A percentile compares a stretch with the other conserved stretches of the same genome.
phyloP scores from a whole-genome alignment of 2,888 invertebrate genomes.

The Caenorhabditis drosophilae region DNA sequence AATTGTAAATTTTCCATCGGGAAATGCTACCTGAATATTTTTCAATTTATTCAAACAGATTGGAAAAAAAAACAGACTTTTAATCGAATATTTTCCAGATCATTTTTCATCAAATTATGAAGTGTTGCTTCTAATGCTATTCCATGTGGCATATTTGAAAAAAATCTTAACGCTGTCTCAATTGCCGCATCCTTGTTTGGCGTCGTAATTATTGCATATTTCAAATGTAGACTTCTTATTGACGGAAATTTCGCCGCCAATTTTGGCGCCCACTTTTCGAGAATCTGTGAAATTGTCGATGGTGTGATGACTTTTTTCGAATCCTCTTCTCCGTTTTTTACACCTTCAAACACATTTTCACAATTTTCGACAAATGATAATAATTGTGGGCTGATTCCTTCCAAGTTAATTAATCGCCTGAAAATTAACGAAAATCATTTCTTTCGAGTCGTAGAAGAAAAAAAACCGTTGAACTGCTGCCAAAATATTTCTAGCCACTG shows the following conservation, averaged over 20 bases:
- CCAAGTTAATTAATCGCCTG: too few species aligned
- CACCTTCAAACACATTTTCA: neutral
- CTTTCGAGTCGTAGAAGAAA: too few species aligned
- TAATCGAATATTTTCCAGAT: conserved; percentile 47
- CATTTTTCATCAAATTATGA: conserved; percentile 46
- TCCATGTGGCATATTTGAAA: conserved; percentile 58
- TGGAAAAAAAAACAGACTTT: conserved; percentile 31
- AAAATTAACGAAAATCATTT: too few species aligned
- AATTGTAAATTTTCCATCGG: conserved; percentile 18
- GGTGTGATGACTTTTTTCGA: conserved; percentile 34
- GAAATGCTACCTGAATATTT: conserved; percentile 6
- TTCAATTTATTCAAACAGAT: neutral
- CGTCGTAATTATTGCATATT: conserved; percentile 50
- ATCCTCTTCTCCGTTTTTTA: conserved; percentile 6
- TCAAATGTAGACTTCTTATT: conserved; percentile 33
- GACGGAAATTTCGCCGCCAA: conserved; percentile 34
- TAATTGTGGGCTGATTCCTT: neutral
- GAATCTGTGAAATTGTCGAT: conserved; percentile 6
- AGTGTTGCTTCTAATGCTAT: conserved; percentile 47
- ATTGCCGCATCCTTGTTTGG: conserved; percentile 52
- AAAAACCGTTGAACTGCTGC: too few species aligned
- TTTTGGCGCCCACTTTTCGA: conserved; percentile 12
- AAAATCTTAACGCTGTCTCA: conserved; percentile 52
- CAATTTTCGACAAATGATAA: neutral
- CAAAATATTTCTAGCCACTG: too few species aligned